Evolutionary conservation across 2,113 vertebrate genomes (phyloP).

Genomic region (Egretta garzetta): DNA sequence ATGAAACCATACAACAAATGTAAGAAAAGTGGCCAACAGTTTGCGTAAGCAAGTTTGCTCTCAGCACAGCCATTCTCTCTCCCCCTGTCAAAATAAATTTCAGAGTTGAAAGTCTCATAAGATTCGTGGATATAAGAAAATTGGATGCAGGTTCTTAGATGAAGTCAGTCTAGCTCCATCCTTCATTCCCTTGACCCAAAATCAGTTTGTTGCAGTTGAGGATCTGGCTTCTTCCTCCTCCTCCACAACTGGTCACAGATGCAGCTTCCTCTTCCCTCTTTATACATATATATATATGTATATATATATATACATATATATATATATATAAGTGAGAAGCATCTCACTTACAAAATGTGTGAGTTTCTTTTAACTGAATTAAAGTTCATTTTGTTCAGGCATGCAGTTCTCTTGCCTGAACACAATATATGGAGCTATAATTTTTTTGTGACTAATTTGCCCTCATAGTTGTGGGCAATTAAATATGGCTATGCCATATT

Average conservation of each 20-base stretch:
- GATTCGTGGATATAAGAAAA: neutral
- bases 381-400: constrained; percentile 5
- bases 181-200: neutral
- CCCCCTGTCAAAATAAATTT: neutral
- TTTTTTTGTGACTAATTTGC: constrained; percentile 21
- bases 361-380: neutral
- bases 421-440: neutral
- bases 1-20: neutral
- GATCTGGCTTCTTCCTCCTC: neutral
- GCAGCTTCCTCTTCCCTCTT: neutral
- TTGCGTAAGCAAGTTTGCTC: neutral
- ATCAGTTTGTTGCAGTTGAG: neutral
- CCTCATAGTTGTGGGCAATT: neutral
- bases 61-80: neutral
- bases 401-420: neutral
- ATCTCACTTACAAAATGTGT: neutral
- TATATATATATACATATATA: too few relatives aligned
- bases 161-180: neutral
- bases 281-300: too few relatives aligned
- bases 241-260: neutral
- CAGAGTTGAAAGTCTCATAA: neutral
- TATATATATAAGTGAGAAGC: too few relatives aligned
- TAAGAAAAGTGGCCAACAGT: neutral
- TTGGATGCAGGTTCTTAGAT: neutral
- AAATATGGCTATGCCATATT: neutral